Evolutionary conservation across 1,140 invertebrate genomes (phyloP).

Genomic region (Euura lappo): DNA sequence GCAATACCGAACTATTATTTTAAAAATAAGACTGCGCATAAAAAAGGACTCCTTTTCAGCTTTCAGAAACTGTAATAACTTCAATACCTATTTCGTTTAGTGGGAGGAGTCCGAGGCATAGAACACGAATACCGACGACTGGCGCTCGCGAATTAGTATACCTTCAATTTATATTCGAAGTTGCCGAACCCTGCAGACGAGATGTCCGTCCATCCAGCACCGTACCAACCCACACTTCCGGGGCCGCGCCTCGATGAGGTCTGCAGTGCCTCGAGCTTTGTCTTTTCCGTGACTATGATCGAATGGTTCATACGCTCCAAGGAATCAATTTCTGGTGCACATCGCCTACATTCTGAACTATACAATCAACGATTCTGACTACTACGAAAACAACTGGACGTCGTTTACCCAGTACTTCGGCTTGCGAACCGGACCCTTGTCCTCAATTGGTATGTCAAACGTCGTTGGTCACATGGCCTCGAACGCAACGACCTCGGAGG

Average conservation of each 20-base stretch:
- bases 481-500: slow-evolving; percentile 59
- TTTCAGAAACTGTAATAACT: no score
- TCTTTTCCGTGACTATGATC: slow-evolving; percentile 29
- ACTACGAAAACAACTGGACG: slow-evolving; percentile 14
- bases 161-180: background rate
- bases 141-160: no score
- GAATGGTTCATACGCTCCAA: slow-evolving; percentile 66
- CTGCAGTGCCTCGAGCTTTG: slow-evolving; percentile 51
- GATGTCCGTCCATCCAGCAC: slow-evolving; percentile 56
- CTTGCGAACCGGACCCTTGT: slow-evolving; percentile 76
- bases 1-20: no score
- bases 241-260: slow-evolving; percentile 46
- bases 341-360: slow-evolving; percentile 44
- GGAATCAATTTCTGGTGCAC: slow-evolving; percentile 37
- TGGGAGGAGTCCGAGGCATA: no score
- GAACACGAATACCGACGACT: no score
- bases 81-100: no score
- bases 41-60: no score
- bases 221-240: slow-evolving; percentile 42
- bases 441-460: slow-evolving; percentile 72
- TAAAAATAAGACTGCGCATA: no score
- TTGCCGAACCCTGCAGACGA: slow-evolving; percentile 30
- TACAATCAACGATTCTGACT: slow-evolving; percentile 14
- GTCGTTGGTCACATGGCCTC: slow-evolving; percentile 67
- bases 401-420: slow-evolving; percentile 34